A percentile compares a stretch with the other conserved stretches of the same genome.
Conservation (phyloP, 2,797 vertebrate species). For the Amphiprion clarkii region DNA sequence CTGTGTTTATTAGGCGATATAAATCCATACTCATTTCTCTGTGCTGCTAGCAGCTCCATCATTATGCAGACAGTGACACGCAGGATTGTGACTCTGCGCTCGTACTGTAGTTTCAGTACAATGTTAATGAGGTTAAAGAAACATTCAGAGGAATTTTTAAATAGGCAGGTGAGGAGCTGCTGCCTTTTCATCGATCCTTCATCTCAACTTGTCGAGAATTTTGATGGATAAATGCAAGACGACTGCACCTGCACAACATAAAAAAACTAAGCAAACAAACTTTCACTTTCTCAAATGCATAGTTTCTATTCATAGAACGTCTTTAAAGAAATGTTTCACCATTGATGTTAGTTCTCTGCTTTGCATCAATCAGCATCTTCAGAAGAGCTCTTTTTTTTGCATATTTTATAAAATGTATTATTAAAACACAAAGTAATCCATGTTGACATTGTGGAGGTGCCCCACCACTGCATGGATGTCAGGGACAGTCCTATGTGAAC, state of each 20-base stretch:
- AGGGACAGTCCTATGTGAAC: too few relatives aligned
- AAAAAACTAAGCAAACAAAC: neutral
- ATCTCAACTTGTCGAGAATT: slow-evolving; percentile 18
- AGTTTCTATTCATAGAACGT: neutral
- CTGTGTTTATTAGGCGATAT: slow-evolving; percentile 65
- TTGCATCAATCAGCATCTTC: neutral
- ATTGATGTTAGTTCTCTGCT: neutral
- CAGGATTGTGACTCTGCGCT: slow-evolving; percentile 9
- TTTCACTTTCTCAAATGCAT: neutral
- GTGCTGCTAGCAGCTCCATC: slow-evolving; percentile 41
- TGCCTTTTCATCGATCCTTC: slow-evolving; percentile 12
- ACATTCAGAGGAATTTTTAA: slow-evolving; percentile 19
- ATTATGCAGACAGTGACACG: slow-evolving; percentile 52
- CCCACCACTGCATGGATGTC: too few relatives aligned
- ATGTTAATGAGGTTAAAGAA: slow-evolving; percentile 46
- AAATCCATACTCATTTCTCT: slow-evolving; percentile 66
- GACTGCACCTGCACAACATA: neutral
- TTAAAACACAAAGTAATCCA: too few relatives aligned
- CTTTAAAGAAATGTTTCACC: neutral
- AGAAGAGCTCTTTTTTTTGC: too few relatives aligned
- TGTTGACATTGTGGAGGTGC: too few relatives aligned
- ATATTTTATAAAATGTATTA: too few relatives aligned
- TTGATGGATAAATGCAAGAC: slow-evolving; percentile 20
- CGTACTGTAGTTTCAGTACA: slow-evolving; percentile 15
- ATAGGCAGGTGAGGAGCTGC: neutral